These are phyloP conservation scores for Hippoglossus stenolepis DNA, from an alignment of 2,113 vertebrate species.

Conservation along the genomic window DNA sequence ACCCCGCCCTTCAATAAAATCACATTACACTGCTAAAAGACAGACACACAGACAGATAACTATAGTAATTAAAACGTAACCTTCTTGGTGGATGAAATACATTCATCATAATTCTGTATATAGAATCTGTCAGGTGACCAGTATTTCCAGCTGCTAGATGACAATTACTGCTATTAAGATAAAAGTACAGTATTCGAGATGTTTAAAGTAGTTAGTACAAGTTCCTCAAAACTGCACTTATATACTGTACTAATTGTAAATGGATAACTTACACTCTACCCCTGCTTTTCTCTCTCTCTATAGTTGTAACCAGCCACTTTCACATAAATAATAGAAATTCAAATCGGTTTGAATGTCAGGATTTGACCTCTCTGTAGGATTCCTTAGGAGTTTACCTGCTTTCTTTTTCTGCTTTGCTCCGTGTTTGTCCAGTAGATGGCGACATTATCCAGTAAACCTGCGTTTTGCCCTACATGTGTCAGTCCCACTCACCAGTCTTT, in stretches of 20 bases:
- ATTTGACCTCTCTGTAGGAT: neutral
- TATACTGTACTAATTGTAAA: neutral
- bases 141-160: too few relatives aligned
- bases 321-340: neutral
- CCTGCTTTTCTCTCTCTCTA: neutral
- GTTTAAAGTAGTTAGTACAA: neutral
- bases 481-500: neutral
- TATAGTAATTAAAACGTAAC: too few relatives aligned
- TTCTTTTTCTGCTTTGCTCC: neutral
- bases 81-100: too few relatives aligned
- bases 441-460: constrained; percentile 38
- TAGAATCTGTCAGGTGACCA: too few relatives aligned
- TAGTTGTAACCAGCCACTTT: neutral
- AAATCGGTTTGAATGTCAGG: neutral
- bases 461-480: neutral
- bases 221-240: neutral
- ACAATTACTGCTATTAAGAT: too few relatives aligned
- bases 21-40: too few relatives aligned
- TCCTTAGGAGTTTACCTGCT: too few relatives aligned
- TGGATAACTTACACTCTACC: neutral
- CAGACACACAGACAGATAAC: too few relatives aligned
- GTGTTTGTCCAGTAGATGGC: constrained; percentile 75
- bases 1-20: too few relatives aligned
- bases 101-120: too few relatives aligned
- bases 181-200: too few relatives aligned